Evolutionary conservation across 2,888 invertebrate species (phyloP).

Genomic region (Geophilus truncorum): DNA sequence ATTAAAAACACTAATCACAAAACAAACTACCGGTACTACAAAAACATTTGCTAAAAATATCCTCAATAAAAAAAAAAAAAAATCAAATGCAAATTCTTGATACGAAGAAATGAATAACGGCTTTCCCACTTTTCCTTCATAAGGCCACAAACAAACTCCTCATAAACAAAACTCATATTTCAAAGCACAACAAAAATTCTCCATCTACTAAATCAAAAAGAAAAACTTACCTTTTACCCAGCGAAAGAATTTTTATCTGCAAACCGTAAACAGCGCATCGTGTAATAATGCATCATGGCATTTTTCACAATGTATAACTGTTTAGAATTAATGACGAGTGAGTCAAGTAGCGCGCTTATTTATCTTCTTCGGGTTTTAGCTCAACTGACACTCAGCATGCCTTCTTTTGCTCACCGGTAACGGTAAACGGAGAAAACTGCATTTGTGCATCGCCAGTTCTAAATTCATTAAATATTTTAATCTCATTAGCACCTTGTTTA

Average conservation of each 20-base stretch:
- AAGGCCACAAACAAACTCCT: neutral
- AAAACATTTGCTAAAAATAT: too few relatives aligned
- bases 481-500: constrained; percentile 17
- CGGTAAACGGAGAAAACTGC: neutral
- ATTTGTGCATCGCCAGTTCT: neutral
- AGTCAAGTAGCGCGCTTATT: neutral
- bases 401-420: neutral
- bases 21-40: too few relatives aligned
- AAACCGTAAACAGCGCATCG: neutral
- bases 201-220: neutral
- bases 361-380: neutral
- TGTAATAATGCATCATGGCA: neutral
- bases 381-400: neutral
- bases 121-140: neutral
- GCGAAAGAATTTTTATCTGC: neutral
- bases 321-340: constrained; percentile 7
- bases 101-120: too few relatives aligned
- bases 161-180: neutral
- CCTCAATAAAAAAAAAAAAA: too few relatives aligned
- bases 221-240: neutral
- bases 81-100: too few relatives aligned
- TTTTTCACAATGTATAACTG: neutral
- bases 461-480: constrained; percentile 23
- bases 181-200: neutral
- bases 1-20: too few relatives aligned